Percentiles rank a stretch among this genome's conserved stretches.
Evolutionary conservation across 2,888 invertebrate species (phyloP).

Genomic region (Amphipoea lucens): DNA sequence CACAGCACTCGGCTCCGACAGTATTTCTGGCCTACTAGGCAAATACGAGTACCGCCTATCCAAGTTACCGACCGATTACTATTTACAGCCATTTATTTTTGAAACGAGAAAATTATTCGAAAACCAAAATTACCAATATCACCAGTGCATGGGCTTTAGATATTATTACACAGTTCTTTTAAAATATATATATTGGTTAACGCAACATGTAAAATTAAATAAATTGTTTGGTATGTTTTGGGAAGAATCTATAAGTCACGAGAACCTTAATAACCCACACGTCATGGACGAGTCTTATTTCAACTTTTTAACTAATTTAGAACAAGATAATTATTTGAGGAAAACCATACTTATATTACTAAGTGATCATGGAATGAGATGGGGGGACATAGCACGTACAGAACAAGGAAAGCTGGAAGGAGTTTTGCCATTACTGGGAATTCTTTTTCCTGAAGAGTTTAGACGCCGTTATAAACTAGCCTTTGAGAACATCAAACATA

Average conservation of each 20-base stretch:
- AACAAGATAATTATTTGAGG: conserved; percentile 88
- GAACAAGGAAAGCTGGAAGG: conserved; percentile 96
- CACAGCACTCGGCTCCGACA: conserved; percentile 95
- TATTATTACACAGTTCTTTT: conserved; percentile 92
- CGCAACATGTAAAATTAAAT: conserved; percentile 87
- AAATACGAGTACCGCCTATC: conserved; percentile 85
- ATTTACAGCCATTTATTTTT: conserved; percentile 92
- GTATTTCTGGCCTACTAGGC: conserved; percentile 83
- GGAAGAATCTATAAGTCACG: conserved; percentile 95
- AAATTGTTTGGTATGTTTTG: conserved; percentile 95
- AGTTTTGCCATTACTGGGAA: conserved; percentile 94
- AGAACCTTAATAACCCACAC: conserved; percentile 93
- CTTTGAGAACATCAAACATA: conserved; percentile 91
- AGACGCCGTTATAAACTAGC: conserved; percentile 90
- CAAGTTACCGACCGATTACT: conserved; percentile 94
- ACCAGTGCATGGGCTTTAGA: conserved; percentile 92
- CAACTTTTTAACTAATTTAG: conserved; percentile 88
- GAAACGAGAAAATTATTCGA: conserved; percentile 91
- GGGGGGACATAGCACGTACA: conserved; percentile 94
- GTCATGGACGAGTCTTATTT: conserved; percentile 92
- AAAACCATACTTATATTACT: conserved; percentile 93
- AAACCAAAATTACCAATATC: conserved; percentile 89
- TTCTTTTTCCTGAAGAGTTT: conserved; percentile 93
- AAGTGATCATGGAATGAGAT: conserved; percentile 97
- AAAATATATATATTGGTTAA: conserved; percentile 92